These are phyloP conservation scores for Eledone cirrhosa DNA, from an alignment of 2,888 invertebrate genomes.

Conservation along the genomic window DNA sequence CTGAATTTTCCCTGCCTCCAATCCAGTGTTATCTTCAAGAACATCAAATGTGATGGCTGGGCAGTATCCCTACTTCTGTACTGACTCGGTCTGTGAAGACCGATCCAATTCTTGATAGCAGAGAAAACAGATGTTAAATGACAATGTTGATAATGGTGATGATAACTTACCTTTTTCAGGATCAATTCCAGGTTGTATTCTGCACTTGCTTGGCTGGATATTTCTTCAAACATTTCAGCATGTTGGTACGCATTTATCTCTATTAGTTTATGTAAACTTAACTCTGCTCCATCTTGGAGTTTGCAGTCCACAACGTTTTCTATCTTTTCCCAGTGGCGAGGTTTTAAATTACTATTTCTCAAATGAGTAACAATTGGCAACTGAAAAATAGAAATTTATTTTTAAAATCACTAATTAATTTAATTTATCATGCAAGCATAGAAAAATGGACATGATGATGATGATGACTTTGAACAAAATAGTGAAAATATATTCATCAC, in stretches of 20 bases:
- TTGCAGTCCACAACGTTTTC: slow-evolving; percentile 75
- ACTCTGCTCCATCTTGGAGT: slow-evolving; percentile 77
- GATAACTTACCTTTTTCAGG: slow-evolving; percentile 75
- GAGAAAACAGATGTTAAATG: no score
- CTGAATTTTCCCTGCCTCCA: no score
- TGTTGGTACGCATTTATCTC: slow-evolving; percentile 79
- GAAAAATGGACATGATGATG: no score
- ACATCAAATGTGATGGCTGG: no score
- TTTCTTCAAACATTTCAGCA: slow-evolving; percentile 80
- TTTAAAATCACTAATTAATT: no score
- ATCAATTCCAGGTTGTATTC: slow-evolving; percentile 84
- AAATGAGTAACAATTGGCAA: slow-evolving; percentile 80
- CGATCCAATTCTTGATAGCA: not conserved
- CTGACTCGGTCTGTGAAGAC: no score
- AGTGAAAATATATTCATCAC: no score
- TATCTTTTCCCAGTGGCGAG: slow-evolving; percentile 86
- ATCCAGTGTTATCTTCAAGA: no score
- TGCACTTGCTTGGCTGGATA: slow-evolving; percentile 87
- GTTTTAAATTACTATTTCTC: slow-evolving; percentile 80
- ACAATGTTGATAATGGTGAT: no score
- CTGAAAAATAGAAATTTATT: slow-evolving; percentile 40
- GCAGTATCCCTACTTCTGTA: no score
- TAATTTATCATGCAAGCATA: no score
- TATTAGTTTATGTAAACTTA: slow-evolving; percentile 77
- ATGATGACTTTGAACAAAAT: no score